Evolutionary conservation across 2,888 invertebrate species (phyloP).

Genomic region (Pterobdella sp.): DNA sequence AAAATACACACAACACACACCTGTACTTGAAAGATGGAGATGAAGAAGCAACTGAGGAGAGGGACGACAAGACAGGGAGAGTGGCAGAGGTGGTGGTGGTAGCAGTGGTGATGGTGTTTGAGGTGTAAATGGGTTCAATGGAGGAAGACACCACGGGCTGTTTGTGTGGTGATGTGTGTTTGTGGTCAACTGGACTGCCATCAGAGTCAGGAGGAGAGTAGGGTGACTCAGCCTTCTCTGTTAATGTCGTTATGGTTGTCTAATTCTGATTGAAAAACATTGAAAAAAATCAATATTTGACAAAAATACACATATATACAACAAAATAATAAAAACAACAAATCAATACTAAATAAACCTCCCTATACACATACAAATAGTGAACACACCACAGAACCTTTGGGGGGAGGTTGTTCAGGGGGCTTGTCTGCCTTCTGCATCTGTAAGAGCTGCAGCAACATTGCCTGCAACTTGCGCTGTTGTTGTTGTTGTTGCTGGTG

Average conservation of each 20-base stretch:
- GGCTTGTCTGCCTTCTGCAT: constrained; percentile 24
- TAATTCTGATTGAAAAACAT: no score
- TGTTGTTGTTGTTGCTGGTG: constrained; percentile 38
- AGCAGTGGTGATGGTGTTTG: not conserved
- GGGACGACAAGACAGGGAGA: not conserved
- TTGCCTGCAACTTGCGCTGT: constrained; percentile 35
- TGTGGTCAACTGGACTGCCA: constrained; percentile 33
- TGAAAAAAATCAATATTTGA: no score
- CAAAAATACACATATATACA: no score
- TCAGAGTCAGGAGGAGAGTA: constrained; percentile 37
- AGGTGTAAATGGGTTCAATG: not conserved
- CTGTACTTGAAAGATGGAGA: not conserved
- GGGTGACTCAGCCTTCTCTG: constrained; percentile 32
- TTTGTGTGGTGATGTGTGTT: not conserved
- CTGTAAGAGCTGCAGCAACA: constrained; percentile 33
- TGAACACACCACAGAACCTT: not conserved
- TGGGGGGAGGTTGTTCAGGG: not conserved
- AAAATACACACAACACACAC: not conserved
- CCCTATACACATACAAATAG: not conserved
- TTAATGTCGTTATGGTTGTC: no score
- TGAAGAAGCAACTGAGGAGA: not conserved
- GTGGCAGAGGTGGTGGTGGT: constrained; percentile 19
- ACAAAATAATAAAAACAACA: no score
- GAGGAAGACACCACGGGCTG: not conserved
- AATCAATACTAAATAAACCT: no score